Base-by-base conservation (phyloP, 23 tunicate genomes). In the Corella eumyota region DNA sequence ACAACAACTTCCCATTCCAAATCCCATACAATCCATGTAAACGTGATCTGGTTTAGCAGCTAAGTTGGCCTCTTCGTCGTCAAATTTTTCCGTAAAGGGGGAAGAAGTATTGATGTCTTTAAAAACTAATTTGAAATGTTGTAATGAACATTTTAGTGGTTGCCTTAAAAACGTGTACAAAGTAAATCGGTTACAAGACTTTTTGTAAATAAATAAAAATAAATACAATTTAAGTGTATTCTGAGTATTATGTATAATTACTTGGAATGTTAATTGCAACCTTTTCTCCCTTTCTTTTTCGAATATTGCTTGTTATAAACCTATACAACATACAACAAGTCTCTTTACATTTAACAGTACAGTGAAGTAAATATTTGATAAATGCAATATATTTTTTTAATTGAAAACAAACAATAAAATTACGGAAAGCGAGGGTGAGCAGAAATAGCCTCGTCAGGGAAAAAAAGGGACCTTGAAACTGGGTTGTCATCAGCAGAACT, bases 21-120 rank as follows among this genome's bases (percentile, higher is more conserved):
- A 88, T 11, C 96, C 96, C 96, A 88, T 88, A 40, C 96, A 88
- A 65, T 88, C 96, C 96, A 88, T 88, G 81, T 88, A 88, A 25
- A 88, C 79, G 58, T 88, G 96, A 61, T 88, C 88, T 1, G 96
- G 96, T 36, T 88, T 88, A 33, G 83, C 66, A 56, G 88, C 96
- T 17, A 64, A 65, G 19, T 64, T 56, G 0, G 96, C 79, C 40
- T 88, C 96, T 1, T 77, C 74, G 61, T 88, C 81, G 24, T 34
- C 21, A 7, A 78, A 68, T 20, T 51, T 45, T 88, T 88, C 96
- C 31, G 62, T 29, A 58, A 88, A 88, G 4, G 96, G 96, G 15
- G 81, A 79, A 15, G 96, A 88, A 0, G 96, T 88, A 35, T 72
- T 73, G 26, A 27, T 75, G 62, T 88, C 96, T 67, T 68, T 88